Conservation (phyloP, 2,888 invertebrate genomes). For the Syritta pipiens region DNA sequence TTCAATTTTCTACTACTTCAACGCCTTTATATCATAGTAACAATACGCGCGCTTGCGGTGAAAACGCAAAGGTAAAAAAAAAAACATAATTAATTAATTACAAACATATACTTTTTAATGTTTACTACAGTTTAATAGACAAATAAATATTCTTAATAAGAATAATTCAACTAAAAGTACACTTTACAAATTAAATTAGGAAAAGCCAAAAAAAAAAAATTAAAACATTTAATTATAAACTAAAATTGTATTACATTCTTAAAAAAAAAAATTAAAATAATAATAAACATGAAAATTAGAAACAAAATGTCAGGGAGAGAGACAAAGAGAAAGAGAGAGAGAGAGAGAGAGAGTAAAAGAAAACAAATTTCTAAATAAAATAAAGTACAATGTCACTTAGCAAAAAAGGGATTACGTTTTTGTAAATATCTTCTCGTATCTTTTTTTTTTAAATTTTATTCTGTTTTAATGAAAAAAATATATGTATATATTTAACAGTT, state of each 20-base stretch:
- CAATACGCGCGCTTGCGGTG: conserved; percentile 49
- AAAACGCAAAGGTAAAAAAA: conserved; percentile 30
- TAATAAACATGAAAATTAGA: conserved; percentile 3
- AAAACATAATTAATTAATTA: conserved; percentile 27
- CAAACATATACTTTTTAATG: conserved; percentile 41
- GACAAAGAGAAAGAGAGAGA: conserved; percentile 17
- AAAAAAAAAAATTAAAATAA: conserved; percentile 9
- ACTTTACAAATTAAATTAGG: conserved; percentile 56
- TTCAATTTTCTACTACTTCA: conserved; percentile 61
- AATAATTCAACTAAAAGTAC: conserved; percentile 63
- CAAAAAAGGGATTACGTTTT: conserved; percentile 17
- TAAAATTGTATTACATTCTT: conserved; percentile 21
- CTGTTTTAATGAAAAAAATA: conserved; percentile 62
- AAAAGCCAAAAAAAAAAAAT: conserved; percentile 17
- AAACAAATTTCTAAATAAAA: conserved; percentile 6
- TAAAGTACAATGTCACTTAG: conserved; percentile 55
- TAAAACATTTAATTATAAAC: background rate
- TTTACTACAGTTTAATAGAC: conserved; percentile 57
- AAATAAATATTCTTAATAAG: conserved; percentile 63
- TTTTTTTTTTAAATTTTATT: conserved; percentile 11
- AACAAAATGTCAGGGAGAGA: conserved; percentile 17
- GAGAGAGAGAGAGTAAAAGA: conserved; percentile 5
- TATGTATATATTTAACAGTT: conserved; percentile 60
- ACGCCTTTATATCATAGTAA: conserved; percentile 59
- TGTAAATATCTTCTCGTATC: conserved; percentile 30